A percentile compares a stretch with the other conserved stretches of the same genome.
phyloP scores from a whole-genome alignment of 1,140 invertebrate genomes.

The Venustaconcha ellipsiformis region DNA sequence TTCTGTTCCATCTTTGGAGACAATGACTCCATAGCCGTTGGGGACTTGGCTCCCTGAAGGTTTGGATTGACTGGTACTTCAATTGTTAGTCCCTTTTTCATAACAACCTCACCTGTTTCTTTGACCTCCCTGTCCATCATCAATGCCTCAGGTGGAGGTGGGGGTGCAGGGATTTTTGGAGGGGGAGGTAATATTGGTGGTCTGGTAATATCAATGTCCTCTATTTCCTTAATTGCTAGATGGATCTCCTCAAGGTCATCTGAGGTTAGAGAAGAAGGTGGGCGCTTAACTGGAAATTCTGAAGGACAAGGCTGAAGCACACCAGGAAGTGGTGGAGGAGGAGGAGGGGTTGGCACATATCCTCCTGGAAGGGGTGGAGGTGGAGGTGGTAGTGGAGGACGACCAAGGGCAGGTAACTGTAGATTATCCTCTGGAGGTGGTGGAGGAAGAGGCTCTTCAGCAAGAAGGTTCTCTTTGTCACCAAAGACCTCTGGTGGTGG shows the following conservation, averaged over 20 bases:
- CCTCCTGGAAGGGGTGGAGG: conserved; percentile 28
- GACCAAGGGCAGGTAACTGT: conserved; percentile 11
- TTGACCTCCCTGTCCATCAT: conserved; percentile 28
- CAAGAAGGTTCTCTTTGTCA: conserved; percentile 22
- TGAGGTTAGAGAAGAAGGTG: conserved; percentile 18
- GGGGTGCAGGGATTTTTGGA: conserved; percentile 40
- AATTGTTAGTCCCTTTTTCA: conserved; percentile 21
- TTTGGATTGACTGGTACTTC: conserved; percentile 20
- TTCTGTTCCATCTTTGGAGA: conserved; percentile 43
- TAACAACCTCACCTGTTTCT: conserved; percentile 8
- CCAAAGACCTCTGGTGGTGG: conserved; percentile 34
- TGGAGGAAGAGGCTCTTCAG: conserved; percentile 24
- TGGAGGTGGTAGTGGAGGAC: conserved; percentile 27
- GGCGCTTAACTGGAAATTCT: conserved; percentile 4
- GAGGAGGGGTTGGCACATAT: conserved; percentile 9
- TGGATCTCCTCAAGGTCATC: conserved; percentile 31
- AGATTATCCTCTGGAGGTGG: conserved; percentile 23
- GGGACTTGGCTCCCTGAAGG: conserved; percentile 27
- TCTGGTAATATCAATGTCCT: conserved; percentile 24
- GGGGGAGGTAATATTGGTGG: conserved; percentile 40
- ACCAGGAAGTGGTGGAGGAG: conserved; percentile 19
- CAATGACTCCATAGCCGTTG: conserved; percentile 37
- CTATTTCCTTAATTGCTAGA: conserved; percentile 29
- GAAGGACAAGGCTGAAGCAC: conserved; percentile 5
- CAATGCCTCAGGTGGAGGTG: conserved; percentile 32